Base-by-base conservation (phyloP, 2,888 invertebrate genomes). In the Yponomeuta malinellus region DNA sequence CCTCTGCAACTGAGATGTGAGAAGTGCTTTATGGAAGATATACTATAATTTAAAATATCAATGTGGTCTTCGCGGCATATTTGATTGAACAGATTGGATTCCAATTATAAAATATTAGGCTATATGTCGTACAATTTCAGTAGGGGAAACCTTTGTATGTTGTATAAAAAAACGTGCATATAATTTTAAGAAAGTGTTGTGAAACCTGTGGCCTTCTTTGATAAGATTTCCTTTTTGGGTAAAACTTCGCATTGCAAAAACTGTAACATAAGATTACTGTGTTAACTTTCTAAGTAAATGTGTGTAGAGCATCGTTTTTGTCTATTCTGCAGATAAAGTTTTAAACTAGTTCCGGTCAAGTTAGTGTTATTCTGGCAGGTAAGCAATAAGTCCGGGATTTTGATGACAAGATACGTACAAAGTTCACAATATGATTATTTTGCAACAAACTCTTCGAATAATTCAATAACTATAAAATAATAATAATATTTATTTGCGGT, bases 141-240 rank as follows among this genome's bases (percentile, higher is more conserved):
- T 65, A 29, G 33, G 4, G 31, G 65, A 29, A 29, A 31, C 12
- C 29, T 33, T 5, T 31, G 65, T 65, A 31, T 65, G 33, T 33
- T 31, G 31, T 33, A 10, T 10, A 10, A 65, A 29, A 2, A 65
- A 65, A 65, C 5, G 29, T 33, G 33, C 65, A 31, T 63, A 63
- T 63, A 15, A 66, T 37, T 66, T 33, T 37, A 66, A 66, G 66
- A 68, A 67, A 67, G 72, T 70, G 72, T 76, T 78, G 76, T 74
- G 74, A 74, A 77, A 76, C 73, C 71, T 48, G 68, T 68, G 72
- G 71, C 77, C 78, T 78, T 74, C 66, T 74, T 67, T 74, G 75
- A 78, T 78, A 78, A 77, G 72, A 72, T 59, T 68, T 63, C 66
- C 29, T 64, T 48, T 63, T 48, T 70, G 65, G 23, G 65, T 31